Evolutionary conservation across 1,140 invertebrate genomes (phyloP).

Genomic region (Drosophila orena): DNA sequence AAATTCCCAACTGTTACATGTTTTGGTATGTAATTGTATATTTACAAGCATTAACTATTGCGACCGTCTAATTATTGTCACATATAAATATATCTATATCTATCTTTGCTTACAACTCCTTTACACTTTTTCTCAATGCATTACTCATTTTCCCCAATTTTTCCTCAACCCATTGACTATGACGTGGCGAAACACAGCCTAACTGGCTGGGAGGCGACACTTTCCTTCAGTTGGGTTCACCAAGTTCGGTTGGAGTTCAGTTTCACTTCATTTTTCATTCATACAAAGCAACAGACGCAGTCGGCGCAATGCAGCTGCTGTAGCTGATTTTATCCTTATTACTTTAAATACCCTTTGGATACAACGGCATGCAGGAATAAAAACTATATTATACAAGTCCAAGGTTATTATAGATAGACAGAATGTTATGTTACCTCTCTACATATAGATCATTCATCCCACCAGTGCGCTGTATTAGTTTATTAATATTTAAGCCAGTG

Average conservation of each 20-base stretch:
- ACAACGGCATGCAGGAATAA: too few species aligned
- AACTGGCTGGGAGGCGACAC: constrained; percentile 71
- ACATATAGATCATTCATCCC: not conserved
- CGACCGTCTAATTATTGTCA: too few species aligned
- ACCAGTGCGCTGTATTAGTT: not conserved
- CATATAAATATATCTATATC: too few species aligned
- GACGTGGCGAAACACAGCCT: constrained; percentile 72
- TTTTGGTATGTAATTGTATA: too few species aligned
- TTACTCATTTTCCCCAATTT: not conserved
- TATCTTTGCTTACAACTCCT: not conserved
- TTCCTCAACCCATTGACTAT: constrained; percentile 25
- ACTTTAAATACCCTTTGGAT: constrained; percentile 10
- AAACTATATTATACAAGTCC: not conserved
- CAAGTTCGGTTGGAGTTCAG: constrained; percentile 41
- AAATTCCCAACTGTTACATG: not conserved
- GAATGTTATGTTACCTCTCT: too few species aligned
- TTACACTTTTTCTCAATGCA: too few species aligned
- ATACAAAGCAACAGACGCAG: constrained; percentile 63
- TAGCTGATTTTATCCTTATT: not conserved
- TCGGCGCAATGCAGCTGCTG: constrained; percentile 41
- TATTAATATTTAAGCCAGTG: too few species aligned
- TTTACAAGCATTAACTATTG: too few species aligned
- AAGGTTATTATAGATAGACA: too few species aligned
- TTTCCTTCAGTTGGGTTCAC: constrained; percentile 50
- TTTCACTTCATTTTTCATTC: constrained; percentile 77